phyloP scores from a whole-genome alignment of 2,797 vertebrate genomes.

The Phataginus tricuspis region DNA sequence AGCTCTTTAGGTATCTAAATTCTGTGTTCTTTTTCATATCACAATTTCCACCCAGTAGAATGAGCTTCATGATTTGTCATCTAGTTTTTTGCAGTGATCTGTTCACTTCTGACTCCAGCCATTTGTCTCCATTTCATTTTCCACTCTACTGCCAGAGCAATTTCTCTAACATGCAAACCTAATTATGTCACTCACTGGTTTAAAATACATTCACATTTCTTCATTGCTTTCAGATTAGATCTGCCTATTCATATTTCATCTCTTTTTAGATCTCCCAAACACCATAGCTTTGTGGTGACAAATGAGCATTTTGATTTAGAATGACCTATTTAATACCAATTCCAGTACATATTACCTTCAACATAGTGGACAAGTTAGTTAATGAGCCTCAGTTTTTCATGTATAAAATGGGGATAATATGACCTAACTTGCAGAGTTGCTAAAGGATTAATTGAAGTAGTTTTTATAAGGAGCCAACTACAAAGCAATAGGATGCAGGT shows the following conservation, averaged over 20 bases:
- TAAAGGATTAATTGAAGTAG: background rate
- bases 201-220: background rate
- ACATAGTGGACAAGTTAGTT: background rate
- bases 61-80: background rate
- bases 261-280: background rate
- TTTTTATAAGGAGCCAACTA: background rate
- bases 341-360: background rate
- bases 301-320: constrained; percentile 4
- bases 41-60: background rate
- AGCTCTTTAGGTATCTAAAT: background rate
- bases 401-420: background rate
- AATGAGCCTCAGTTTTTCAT: background rate
- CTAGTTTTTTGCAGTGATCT: background rate
- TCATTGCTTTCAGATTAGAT: constrained; percentile 23
- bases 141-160: background rate
- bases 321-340: background rate
- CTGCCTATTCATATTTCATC: constrained; percentile 9
- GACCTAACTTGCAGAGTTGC: background rate
- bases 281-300: background rate
- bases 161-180: background rate
- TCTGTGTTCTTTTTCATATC: background rate
- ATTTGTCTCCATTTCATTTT: background rate
- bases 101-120: background rate
- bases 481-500: background rate
- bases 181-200: background rate